Percentiles rank a stretch among this genome's conserved stretches.
Conservation (phyloP, 1,140 invertebrate species). For the Rhyacophila brunnea region DNA sequence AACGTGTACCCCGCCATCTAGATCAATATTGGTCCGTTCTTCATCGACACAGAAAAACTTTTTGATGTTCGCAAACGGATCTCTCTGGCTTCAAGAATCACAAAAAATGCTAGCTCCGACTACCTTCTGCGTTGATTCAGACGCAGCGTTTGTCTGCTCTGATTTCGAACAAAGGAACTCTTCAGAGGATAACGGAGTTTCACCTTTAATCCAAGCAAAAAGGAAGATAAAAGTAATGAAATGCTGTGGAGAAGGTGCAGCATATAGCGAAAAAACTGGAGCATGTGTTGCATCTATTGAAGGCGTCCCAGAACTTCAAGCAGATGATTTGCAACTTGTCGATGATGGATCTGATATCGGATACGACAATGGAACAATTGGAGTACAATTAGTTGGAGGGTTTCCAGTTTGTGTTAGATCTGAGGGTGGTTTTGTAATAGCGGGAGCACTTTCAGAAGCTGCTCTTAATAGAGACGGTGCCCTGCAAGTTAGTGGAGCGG, state of each 20-base stretch:
- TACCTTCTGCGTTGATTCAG: constrained; percentile 61
- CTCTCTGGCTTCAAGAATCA: constrained; percentile 49
- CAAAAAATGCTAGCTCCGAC: constrained; percentile 42
- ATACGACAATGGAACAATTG: constrained; percentile 18
- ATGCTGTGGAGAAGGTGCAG: constrained; percentile 59
- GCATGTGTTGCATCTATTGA: constrained; percentile 46
- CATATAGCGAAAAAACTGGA: constrained; percentile 56
- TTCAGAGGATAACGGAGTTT: constrained; percentile 41
- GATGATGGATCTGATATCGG: background rate
- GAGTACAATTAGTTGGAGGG: constrained; percentile 11
- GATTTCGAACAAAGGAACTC: constrained; percentile 39
- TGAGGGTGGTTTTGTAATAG: constrained; percentile 38
- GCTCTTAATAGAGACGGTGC: constrained; percentile 51
- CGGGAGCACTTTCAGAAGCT: constrained; percentile 46
- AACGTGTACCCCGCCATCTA: constrained; percentile 41
- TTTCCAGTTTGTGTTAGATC: constrained; percentile 17
- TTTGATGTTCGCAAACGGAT: constrained; percentile 58
- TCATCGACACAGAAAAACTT: constrained; percentile 42
- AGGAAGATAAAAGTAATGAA: constrained; percentile 48
- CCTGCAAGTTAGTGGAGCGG: constrained; percentile 41
- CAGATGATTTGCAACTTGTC: background rate
- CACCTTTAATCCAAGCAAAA: constrained; percentile 40
- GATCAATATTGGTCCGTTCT: constrained; percentile 40
- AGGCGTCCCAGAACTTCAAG: constrained; percentile 46
- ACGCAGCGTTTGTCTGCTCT: constrained; percentile 58